Conservation (phyloP, 2,797 vertebrate species). For the Ispidina picta region DNA sequence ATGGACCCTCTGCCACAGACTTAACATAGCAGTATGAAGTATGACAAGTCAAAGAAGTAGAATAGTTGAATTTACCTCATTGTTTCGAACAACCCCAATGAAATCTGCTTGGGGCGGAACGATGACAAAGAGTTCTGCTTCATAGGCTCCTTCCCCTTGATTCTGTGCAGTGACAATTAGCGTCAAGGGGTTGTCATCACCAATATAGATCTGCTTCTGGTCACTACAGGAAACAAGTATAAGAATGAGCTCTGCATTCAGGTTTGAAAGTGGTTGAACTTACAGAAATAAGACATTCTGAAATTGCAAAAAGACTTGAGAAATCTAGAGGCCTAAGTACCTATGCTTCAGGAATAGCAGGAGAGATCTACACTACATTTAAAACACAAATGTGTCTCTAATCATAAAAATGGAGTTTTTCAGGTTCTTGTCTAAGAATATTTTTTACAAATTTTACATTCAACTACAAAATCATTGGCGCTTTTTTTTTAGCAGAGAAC, state of each 20-base stretch:
- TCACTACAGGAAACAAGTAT: slow-evolving; percentile 77
- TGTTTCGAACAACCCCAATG: slow-evolving; percentile 89
- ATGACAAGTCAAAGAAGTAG: background rate
- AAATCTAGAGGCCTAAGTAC: background rate
- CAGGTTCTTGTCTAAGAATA: background rate
- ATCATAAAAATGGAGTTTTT: background rate
- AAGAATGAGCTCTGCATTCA: background rate
- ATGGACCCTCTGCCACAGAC: background rate
- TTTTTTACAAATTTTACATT: background rate
- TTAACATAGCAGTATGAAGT: background rate
- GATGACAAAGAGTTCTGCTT: slow-evolving; percentile 90
- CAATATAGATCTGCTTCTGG: slow-evolving; percentile 91
- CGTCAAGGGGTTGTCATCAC: slow-evolving; percentile 93
- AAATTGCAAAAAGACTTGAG: background rate
- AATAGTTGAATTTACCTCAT: slow-evolving; percentile 77
- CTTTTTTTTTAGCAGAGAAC: background rate
- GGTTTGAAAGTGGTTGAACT: background rate
- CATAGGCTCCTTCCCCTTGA: slow-evolving; percentile 93
- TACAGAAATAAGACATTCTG: background rate
- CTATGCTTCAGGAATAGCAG: background rate
- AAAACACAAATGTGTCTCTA: background rate
- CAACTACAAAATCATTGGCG: background rate
- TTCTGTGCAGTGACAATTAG: slow-evolving; percentile 88
- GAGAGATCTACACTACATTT: background rate
- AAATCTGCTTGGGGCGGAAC: slow-evolving; percentile 92